phyloP scores from a whole-genome alignment of 2,113 vertebrate species.

The Harpagus bidentatus region DNA sequence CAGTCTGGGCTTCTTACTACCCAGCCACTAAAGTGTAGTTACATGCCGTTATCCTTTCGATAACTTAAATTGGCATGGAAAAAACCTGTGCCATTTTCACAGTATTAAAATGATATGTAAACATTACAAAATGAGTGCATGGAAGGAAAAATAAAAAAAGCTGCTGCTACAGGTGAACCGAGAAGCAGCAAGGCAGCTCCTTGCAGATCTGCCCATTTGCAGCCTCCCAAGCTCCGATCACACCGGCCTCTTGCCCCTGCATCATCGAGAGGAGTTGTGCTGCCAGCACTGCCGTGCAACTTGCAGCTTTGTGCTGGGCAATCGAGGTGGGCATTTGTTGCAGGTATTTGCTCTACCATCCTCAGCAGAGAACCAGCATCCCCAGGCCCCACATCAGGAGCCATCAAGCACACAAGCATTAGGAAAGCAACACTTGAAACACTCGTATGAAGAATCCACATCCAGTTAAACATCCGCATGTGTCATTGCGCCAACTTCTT shows the following conservation, averaged over 20 bases:
- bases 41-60: background rate
- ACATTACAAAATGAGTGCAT: accelerated
- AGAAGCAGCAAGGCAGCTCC: background rate
- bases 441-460: background rate
- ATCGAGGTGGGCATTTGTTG: background rate
- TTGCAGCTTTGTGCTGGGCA: accelerated
- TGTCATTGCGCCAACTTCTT: background rate
- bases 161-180: background rate
- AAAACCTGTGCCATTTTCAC: background rate
- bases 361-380: background rate
- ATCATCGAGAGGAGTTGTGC: accelerated
- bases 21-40: accelerated
- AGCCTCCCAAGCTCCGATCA: background rate
- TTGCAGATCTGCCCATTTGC: no score
- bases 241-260: background rate
- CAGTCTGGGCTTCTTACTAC: background rate
- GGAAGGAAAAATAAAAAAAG: background rate
- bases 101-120: background rate
- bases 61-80: background rate
- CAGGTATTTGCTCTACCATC: background rate
- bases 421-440: background rate
- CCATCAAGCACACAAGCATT: background rate
- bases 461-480: accelerated
- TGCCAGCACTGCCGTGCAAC: background rate
- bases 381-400: background rate